Percentiles rank a stretch among this genome's conserved stretches.
phyloP scores from a whole-genome alignment of 2,797 vertebrate species.

The Kryptopterus vitreolus region DNA sequence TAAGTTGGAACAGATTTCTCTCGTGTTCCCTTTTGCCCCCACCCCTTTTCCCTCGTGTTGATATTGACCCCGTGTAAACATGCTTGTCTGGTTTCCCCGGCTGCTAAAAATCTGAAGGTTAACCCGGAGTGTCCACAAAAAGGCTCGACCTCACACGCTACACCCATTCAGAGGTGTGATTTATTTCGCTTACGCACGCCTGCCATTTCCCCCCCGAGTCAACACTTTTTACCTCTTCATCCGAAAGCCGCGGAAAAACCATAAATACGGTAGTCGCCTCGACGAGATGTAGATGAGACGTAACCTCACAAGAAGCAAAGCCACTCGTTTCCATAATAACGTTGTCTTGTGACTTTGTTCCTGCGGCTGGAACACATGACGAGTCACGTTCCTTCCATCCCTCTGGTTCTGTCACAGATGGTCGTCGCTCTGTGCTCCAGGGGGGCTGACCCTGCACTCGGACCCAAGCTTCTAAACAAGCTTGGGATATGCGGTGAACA shows the following conservation, averaged over 20 bases:
- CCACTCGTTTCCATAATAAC: background rate
- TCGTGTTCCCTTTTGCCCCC: slow-evolving; percentile 4
- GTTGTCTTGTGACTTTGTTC: background rate
- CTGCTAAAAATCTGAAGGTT: slow-evolving; percentile 67
- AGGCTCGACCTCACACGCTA: slow-evolving; percentile 67
- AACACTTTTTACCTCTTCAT: slow-evolving; percentile 26
- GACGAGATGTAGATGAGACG: background rate
- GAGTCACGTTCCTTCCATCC: background rate
- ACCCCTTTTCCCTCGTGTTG: slow-evolving; percentile 57
- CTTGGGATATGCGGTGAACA: too few species aligned
- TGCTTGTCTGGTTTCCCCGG: slow-evolving; percentile 68
- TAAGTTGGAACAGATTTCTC: slow-evolving; percentile 67
- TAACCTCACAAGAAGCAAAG: slow-evolving; percentile 43
- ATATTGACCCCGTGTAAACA: slow-evolving; percentile 76
- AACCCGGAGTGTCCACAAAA: slow-evolving; percentile 65
- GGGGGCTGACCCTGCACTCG: too few species aligned
- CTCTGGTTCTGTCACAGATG: too few species aligned
- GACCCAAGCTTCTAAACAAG: too few species aligned
- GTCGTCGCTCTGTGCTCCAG: too few species aligned
- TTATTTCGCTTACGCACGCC: slow-evolving; percentile 54
- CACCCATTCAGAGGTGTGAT: slow-evolving; percentile 58
- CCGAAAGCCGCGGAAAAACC: slow-evolving; percentile 7
- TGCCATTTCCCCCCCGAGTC: slow-evolving; percentile 43
- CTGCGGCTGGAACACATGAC: background rate
- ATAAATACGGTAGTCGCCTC: slow-evolving; percentile 28